phyloP scores from a whole-genome alignment of 2,113 vertebrate genomes.

The Cairina moschata region DNA sequence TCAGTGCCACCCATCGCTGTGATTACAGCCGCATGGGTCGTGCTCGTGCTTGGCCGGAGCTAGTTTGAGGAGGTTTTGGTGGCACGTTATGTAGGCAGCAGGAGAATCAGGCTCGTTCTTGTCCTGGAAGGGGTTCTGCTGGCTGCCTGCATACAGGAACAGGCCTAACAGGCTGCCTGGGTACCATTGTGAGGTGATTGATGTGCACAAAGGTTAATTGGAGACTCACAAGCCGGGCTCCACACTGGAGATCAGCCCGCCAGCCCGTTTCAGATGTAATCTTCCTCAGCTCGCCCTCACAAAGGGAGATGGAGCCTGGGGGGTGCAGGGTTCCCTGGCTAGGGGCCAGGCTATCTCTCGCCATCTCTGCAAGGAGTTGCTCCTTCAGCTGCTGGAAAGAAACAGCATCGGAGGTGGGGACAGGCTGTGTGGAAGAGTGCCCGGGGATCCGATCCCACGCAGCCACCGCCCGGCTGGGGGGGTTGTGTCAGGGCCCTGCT shows the following conservation, averaged over 20 bases:
- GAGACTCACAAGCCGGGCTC: neutral
- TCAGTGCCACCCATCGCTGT: accelerated
- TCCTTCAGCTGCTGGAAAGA: neutral
- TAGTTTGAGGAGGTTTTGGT: neutral
- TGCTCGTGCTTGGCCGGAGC: neutral
- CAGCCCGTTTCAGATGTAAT: no score
- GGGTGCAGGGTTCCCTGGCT: neutral
- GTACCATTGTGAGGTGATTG: neutral
- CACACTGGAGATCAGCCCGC: neutral
- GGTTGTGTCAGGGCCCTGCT: accelerated
- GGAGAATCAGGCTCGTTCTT: neutral
- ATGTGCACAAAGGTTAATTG: neutral
- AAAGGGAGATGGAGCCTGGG: neutral
- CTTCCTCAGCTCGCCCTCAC: neutral
- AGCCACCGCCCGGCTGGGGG: neutral
- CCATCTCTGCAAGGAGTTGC: neutral
- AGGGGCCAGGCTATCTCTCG: neutral
- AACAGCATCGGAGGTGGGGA: neutral
- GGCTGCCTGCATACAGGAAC: neutral
- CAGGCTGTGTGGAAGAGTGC: neutral
- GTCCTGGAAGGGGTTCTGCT: neutral
- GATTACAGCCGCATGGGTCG: accelerated
- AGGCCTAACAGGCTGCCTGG: neutral
- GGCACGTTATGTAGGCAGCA: neutral
- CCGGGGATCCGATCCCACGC: neutral